These are phyloP conservation scores for Trachelus iudaicus DNA, from an alignment of 2,888 invertebrate genomes.

Conservation along the genomic window DNA sequence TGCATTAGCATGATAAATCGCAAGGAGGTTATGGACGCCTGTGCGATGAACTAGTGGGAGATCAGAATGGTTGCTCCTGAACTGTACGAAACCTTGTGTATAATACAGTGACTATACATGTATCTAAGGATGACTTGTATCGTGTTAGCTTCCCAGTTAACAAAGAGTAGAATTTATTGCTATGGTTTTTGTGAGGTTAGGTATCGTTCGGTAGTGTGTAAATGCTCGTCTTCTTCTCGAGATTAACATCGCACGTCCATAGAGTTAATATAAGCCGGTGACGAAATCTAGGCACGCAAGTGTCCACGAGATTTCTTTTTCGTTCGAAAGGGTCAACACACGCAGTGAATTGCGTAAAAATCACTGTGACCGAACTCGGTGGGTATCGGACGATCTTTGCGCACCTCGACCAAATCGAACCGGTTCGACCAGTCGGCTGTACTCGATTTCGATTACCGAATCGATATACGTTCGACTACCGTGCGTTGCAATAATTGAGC, in stretches of 20 bases:
- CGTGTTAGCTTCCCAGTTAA: background rate
- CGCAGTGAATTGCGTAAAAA: background rate
- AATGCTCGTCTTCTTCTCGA: background rate
- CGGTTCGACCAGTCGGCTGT: background rate
- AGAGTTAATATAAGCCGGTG: background rate
- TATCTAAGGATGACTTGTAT: background rate
- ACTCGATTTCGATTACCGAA: slow-evolving; percentile 7
- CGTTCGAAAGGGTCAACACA: background rate
- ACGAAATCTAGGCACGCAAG: background rate
- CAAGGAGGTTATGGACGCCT: background rate
- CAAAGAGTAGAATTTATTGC: background rate
- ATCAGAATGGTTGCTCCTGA: background rate
- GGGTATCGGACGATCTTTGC: slow-evolving; percentile 1
- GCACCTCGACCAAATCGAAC: slow-evolving; percentile 7
- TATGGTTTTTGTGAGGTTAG: background rate
- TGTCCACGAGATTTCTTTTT: background rate
- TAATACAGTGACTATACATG: background rate
- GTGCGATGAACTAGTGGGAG: background rate
- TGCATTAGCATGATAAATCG: slow-evolving; percentile 29
- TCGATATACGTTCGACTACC: slow-evolving; percentile 4
- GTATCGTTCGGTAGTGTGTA: background rate
- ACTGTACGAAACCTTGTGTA: background rate
- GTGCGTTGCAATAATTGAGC: slow-evolving; percentile 12
- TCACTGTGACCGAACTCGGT: background rate
- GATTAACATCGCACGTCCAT: background rate